Percentiles rank a stretch among this genome's conserved stretches.
These are phyloP conservation scores for Drosophila mojavensis DNA, from an alignment of 1,140 invertebrate genomes.

Conservation along the genomic window DNA sequence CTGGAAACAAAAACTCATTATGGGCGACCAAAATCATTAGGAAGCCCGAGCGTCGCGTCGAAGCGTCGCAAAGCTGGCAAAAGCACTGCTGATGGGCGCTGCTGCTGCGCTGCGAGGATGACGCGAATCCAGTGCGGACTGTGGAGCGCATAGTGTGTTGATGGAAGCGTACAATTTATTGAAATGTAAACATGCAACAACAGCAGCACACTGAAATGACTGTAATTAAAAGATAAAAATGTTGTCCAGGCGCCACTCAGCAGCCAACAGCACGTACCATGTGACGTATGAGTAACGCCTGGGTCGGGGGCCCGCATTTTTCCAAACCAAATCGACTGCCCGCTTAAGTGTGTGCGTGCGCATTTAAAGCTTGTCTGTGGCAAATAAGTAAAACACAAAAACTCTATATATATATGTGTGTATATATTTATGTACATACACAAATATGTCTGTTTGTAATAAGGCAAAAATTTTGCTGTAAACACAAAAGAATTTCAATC, in stretches of 20 bases:
- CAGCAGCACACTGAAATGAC: slow-evolving; percentile 56
- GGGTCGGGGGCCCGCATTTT: slow-evolving; percentile 10
- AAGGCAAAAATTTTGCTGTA: slow-evolving; percentile 64
- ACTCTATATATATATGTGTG: slow-evolving; percentile 2
- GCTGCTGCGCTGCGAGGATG: slow-evolving; percentile 42
- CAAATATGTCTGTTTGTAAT: slow-evolving; percentile 9
- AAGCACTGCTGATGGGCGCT: slow-evolving; percentile 59
- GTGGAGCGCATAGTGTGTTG: slow-evolving; percentile 35
- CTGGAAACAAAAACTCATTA: slow-evolving; percentile 81
- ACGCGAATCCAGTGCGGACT: neutral
- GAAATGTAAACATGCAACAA: slow-evolving; percentile 75
- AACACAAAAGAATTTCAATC: slow-evolving; percentile 80
- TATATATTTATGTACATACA: slow-evolving; percentile 1
- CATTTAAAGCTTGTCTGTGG: slow-evolving; percentile 17
- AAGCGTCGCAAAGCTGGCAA: slow-evolving; percentile 28
- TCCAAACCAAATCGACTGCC: slow-evolving; percentile 49
- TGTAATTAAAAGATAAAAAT: slow-evolving; percentile 75
- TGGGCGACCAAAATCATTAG: slow-evolving; percentile 76
- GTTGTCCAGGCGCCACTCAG: slow-evolving; percentile 21
- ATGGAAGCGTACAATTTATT: slow-evolving; percentile 70
- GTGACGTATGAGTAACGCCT: slow-evolving; percentile 54
- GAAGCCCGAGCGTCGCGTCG: slow-evolving; percentile 23
- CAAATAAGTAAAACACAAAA: slow-evolving; percentile 41
- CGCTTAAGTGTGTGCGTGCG: no score
- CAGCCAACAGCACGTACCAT: slow-evolving; percentile 5